phyloP scores from a whole-genome alignment of 2,113 vertebrate species.

The Athene cunicularia region DNA sequence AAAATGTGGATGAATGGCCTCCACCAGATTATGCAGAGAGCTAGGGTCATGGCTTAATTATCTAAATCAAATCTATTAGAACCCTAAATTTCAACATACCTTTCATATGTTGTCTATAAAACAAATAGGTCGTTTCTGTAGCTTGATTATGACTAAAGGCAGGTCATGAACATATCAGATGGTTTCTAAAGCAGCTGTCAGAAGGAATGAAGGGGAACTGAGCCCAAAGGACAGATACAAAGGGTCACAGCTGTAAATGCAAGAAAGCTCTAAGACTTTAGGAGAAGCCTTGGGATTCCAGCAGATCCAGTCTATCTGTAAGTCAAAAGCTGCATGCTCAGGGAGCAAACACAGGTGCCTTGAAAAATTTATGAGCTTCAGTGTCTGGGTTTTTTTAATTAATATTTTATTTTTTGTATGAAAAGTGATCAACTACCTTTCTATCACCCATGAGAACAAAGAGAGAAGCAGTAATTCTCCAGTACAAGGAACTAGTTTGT shows the following conservation, averaged over 20 bases:
- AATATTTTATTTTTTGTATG: not conserved
- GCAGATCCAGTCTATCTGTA: not conserved
- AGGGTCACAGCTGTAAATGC: not conserved
- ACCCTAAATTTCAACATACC: not conserved
- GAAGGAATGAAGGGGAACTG: not conserved
- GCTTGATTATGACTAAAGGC: not conserved
- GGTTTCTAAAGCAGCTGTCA: not conserved
- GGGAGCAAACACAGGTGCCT: not conserved
- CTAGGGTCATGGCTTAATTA: not conserved
- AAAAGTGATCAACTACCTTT: not conserved
- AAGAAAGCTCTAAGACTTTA: not conserved
- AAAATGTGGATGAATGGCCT: not conserved
- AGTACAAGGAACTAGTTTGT: not conserved
- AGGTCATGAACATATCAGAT: not conserved
- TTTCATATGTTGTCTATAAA: not conserved
- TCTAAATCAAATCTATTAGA: not conserved
- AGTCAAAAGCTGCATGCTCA: not conserved
- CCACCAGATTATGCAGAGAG: not conserved
- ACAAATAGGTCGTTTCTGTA: not conserved
- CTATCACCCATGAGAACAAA: not conserved
- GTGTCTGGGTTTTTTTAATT: rapidly evolving
- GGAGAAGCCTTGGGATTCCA: not conserved
- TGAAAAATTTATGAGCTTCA: not conserved
- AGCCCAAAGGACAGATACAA: not conserved
- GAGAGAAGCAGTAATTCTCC: not conserved